phyloP scores from a whole-genome alignment of 2,888 invertebrate species.

The Germaria angustata region DNA sequence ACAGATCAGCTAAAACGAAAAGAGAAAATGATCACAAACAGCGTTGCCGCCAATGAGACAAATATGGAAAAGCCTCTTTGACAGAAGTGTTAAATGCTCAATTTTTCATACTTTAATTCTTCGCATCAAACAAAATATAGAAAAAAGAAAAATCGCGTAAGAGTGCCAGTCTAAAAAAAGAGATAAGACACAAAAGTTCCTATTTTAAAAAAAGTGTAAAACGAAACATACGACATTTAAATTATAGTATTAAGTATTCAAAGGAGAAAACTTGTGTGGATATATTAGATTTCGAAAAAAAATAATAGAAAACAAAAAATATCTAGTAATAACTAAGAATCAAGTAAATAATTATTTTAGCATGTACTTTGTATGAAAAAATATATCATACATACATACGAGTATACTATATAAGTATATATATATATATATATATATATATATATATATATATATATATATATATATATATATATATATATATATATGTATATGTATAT shows the following conservation, averaged over 20 bases:
- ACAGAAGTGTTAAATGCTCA: slow-evolving; percentile 16
- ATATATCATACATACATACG: background rate
- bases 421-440: background rate
- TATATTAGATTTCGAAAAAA: slow-evolving; percentile 38
- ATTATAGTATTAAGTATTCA: slow-evolving; percentile 44
- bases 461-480: too few species aligned
- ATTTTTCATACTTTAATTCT: slow-evolving; percentile 23
- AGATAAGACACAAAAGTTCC: slow-evolving; percentile 51
- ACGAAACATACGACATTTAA: slow-evolving; percentile 39
- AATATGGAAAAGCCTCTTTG: background rate
- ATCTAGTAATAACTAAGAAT: slow-evolving; percentile 8
- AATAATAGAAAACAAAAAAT: slow-evolving; percentile 4
- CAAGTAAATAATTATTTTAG: slow-evolving; percentile 15
- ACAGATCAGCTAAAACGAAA: too few species aligned
- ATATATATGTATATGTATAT: background rate
- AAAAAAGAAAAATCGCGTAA: background rate
- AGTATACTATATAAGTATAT: background rate
- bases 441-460: background rate
- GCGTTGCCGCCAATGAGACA: background rate
- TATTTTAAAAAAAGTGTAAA: slow-evolving; percentile 47
- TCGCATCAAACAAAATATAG: background rate
- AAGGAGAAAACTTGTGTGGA: slow-evolving; percentile 40
- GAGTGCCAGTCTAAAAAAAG: slow-evolving; percentile 1
- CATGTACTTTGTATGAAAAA: slow-evolving; percentile 25
- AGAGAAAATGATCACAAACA: background rate